A percentile compares a stretch with the other conserved stretches of the same genome.
Conservation (phyloP, 2,888 invertebrate genomes). For the Nudaria mundana region DNA sequence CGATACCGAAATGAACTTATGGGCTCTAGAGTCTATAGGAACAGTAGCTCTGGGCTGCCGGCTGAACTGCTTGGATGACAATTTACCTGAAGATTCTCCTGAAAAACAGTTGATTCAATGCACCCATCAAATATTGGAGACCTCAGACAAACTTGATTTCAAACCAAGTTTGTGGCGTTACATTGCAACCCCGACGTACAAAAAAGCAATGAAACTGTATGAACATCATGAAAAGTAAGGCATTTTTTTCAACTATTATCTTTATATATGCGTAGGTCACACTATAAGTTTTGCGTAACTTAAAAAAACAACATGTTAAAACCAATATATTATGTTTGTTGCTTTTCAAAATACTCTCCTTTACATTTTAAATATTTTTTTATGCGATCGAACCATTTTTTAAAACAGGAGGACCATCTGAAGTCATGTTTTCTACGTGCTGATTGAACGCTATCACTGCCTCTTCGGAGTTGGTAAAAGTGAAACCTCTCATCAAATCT, state of each 20-base stretch:
- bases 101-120: constrained; percentile 51
- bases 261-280: no score
- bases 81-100: constrained; percentile 53
- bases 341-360: no score
- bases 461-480: no score
- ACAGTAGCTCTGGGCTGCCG: constrained; percentile 62
- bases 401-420: no score
- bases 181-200: constrained; percentile 47
- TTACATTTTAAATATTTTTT: no score
- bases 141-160: constrained; percentile 48
- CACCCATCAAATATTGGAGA: constrained; percentile 46
- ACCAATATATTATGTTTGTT: no score
- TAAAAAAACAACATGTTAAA: no score
- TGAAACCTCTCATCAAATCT: no score
- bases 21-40: constrained; percentile 82
- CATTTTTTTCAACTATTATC: background rate
- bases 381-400: no score
- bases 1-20: constrained; percentile 79
- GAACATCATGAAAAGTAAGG: constrained; percentile 51
- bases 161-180: constrained; percentile 54
- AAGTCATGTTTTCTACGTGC: no score
- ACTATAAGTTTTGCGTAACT: no score
- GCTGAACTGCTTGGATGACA: constrained; percentile 53
- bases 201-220: constrained; percentile 53
- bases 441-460: no score